These are phyloP conservation scores for Nasua narica DNA, from an alignment of 2,797 vertebrate genomes.

Conservation along the genomic window DNA sequence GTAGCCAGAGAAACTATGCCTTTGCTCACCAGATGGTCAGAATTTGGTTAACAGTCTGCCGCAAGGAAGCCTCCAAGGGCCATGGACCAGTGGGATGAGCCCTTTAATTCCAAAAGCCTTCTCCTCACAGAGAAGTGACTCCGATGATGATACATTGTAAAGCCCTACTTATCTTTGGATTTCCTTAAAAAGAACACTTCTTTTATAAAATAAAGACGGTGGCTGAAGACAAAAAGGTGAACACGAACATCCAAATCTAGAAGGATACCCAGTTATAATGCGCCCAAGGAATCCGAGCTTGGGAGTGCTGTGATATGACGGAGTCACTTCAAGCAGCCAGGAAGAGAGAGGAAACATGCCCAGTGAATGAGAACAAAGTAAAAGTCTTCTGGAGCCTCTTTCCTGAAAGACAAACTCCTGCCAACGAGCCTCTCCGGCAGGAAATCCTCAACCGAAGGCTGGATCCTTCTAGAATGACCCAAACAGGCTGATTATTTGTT, in stretches of 20 bases:
- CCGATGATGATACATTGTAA: not conserved
- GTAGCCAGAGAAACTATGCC: not conserved
- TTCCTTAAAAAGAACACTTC: not conserved
- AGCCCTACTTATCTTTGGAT: not conserved
- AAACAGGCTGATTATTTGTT: not conserved
- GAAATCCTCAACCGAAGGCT: not conserved
- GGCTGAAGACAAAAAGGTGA: not conserved
- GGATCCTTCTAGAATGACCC: constrained; percentile 18
- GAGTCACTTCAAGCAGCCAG: not conserved
- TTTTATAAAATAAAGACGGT: not conserved
- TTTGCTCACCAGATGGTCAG: not conserved
- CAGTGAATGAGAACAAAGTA: not conserved
- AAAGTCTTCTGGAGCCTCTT: not conserved
- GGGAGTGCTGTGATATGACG: not conserved
- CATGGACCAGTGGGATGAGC: not conserved
- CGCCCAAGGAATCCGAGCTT: not conserved
- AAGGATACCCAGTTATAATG: not conserved
- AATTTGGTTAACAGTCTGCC: not conserved
- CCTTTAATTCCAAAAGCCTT: not conserved
- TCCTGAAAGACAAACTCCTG: not conserved
- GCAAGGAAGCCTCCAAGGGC: not conserved
- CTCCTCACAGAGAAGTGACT: not conserved
- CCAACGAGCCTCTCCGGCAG: not conserved
- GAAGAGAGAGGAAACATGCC: not conserved
- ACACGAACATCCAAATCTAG: not conserved